A percentile compares a stretch with the other conserved stretches of the same genome.
phyloP scores from a whole-genome alignment of 2,797 vertebrate species.

The Otolemur crassicaudatus region DNA sequence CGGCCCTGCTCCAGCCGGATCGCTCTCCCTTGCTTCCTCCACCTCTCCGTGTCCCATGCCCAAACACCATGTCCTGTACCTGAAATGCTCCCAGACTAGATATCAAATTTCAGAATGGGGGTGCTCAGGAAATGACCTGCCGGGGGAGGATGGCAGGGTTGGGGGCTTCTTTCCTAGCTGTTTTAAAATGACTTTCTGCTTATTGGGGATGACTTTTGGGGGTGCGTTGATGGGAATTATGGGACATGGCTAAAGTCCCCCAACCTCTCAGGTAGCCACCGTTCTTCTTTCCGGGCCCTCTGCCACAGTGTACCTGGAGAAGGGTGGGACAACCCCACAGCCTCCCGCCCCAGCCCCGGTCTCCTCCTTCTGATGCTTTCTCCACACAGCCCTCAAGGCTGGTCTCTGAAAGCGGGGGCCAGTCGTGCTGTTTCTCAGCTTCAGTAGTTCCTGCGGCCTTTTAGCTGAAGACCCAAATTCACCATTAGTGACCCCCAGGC shows the following conservation, averaged over 20 bases:
- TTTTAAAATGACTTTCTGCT: slow-evolving; percentile 5
- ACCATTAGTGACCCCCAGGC: not conserved
- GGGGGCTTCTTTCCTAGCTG: not conserved
- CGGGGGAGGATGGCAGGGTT: too few relatives aligned
- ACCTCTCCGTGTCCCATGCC: not conserved
- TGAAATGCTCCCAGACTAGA: not conserved
- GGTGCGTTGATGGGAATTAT: not conserved
- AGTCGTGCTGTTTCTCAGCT: not conserved
- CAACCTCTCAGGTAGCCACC: not conserved
- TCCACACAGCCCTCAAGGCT: not conserved
- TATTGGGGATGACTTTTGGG: not conserved
- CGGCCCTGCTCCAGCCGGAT: not conserved
- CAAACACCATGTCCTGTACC: not conserved
- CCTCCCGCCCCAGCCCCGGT: not conserved
- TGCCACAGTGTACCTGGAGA: rapidly evolving
- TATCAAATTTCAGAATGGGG: not conserved
- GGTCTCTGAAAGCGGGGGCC: not conserved
- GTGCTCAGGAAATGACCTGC: not conserved
- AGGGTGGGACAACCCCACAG: not conserved
- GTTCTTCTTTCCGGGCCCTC: not conserved
- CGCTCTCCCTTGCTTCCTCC: not conserved
- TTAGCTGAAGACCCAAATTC: not conserved
- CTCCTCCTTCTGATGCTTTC: not conserved
- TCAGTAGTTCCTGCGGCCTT: not conserved
- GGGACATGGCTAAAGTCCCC: not conserved